Evolutionary conservation across 2,797 vertebrate species (phyloP).

Genomic region (Scarus forsteni): DNA sequence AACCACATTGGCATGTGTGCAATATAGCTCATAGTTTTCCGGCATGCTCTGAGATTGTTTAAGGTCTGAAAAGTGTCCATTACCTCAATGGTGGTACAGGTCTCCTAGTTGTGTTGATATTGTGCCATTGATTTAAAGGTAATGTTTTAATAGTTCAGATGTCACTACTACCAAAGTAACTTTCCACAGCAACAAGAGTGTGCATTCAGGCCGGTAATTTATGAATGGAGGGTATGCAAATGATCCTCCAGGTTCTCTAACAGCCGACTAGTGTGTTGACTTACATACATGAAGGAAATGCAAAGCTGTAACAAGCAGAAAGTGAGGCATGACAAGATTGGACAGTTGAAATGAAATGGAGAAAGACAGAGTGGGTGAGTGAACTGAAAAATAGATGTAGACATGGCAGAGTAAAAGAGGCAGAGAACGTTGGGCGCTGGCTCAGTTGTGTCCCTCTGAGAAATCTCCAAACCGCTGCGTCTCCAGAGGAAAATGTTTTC

Average conservation of each 20-base stretch:
- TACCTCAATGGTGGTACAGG: too few species aligned
- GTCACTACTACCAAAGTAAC: too few species aligned
- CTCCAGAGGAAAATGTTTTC: slow-evolving; percentile 83
- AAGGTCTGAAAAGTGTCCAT: too few species aligned
- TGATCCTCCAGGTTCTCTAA: slow-evolving; percentile 5
- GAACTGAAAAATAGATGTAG: slow-evolving; percentile 54
- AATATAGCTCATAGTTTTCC: too few species aligned
- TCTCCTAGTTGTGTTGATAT: too few species aligned
- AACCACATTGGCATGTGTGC: too few species aligned
- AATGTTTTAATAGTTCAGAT: too few species aligned
- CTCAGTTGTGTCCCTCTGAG: slow-evolving; percentile 57
- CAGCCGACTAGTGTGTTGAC: neutral
- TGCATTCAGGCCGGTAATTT: slow-evolving; percentile 1
- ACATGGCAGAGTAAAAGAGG: slow-evolving; percentile 36
- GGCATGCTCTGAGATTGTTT: too few species aligned
- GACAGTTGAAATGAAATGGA: slow-evolving; percentile 39
- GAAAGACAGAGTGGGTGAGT: slow-evolving; percentile 44
- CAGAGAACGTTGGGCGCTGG: slow-evolving; percentile 58
- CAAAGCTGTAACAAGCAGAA: slow-evolving; percentile 27
- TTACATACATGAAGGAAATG: slow-evolving; percentile 19
- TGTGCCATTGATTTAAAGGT: too few species aligned
- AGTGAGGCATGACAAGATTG: slow-evolving; percentile 26
- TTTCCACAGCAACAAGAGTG: neutral
- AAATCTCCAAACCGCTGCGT: slow-evolving; percentile 73
- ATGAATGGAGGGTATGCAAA: slow-evolving; percentile 1